Percentiles rank a stretch among this genome's conserved stretches.
phyloP scores from a whole-genome alignment of 2,888 invertebrate genomes.

The Cerastis leucographa region DNA sequence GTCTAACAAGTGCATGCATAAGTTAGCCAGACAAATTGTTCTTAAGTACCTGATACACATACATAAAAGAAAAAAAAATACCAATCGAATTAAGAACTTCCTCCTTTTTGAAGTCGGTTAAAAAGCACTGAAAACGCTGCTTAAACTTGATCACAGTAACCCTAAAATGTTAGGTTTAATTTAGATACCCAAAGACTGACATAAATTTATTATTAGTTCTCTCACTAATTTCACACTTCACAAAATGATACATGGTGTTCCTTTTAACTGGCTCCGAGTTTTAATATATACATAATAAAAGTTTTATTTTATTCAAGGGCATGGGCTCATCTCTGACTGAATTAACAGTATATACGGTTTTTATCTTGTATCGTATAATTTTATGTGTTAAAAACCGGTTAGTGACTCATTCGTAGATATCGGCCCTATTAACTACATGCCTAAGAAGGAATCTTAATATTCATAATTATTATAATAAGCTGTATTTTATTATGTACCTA shows the following conservation, averaged over 20 bases:
- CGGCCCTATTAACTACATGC: conserved; percentile 29
- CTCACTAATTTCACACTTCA: conserved; percentile 8
- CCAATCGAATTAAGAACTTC: no score
- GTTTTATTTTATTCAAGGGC: conserved; percentile 26
- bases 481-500: conserved; percentile 31
- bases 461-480: conserved; percentile 20
- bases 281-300: not conserved
- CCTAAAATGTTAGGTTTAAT: not conserved
- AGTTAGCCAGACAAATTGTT: conserved; percentile 51
- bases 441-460: conserved; percentile 24
- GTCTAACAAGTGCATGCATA: conserved; percentile 60
- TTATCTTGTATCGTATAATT: conserved; percentile 13
- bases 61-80: no score
- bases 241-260: not conserved
- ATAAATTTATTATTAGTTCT: not conserved
- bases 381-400: conserved; percentile 35
- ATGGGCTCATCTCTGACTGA: conserved; percentile 10
- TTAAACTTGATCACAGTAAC: not conserved
- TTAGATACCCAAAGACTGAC: not conserved
- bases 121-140: not conserved
- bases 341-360: conserved; percentile 35
- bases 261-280: conserved; percentile 4
- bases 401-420: conserved; percentile 38
- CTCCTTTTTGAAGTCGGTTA: no score
- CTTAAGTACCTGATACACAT: not conserved